Evolutionary conservation across 2,797 vertebrate genomes (phyloP).

Genomic region (Adelosebastes latens): DNA sequence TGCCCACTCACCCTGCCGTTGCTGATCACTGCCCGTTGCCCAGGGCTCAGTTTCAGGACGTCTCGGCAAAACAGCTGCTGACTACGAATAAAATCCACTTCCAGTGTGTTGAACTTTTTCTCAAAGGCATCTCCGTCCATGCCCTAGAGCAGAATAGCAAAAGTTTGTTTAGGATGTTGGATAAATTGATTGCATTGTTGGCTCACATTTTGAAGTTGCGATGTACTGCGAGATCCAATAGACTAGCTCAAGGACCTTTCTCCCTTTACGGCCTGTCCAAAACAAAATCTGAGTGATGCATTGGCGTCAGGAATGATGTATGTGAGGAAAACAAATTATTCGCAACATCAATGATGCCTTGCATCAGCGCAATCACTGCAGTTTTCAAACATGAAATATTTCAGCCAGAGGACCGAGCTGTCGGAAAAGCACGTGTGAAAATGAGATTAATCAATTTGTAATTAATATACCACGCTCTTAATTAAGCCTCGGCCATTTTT

Average conservation of each 20-base stretch:
- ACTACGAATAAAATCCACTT: slow-evolving; percentile 89
- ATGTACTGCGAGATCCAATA: slow-evolving; percentile 28
- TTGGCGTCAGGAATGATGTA: slow-evolving; percentile 57
- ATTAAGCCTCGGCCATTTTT: slow-evolving; percentile 78
- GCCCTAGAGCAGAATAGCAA: slow-evolving; percentile 79
- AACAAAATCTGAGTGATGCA: slow-evolving; percentile 52
- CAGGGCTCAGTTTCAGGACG: slow-evolving; percentile 89
- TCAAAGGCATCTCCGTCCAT: slow-evolving; percentile 91
- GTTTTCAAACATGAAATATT: slow-evolving; percentile 67
- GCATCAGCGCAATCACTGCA: slow-evolving; percentile 55
- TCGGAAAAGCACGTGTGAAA: slow-evolving; percentile 64
- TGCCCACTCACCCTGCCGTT: slow-evolving; percentile 91
- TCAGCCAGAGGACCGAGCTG: slow-evolving; percentile 56
- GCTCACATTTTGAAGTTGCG: slow-evolving; percentile 22
- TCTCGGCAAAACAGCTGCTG: slow-evolving; percentile 92
- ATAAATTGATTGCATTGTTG: slow-evolving; percentile 26
- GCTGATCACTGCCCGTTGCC: slow-evolving; percentile 89
- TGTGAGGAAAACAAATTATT: slow-evolving; percentile 57
- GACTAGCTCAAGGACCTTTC: slow-evolving; percentile 47
- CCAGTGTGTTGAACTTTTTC: slow-evolving; percentile 96
- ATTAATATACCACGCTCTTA: slow-evolving; percentile 81
- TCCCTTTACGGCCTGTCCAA: slow-evolving; percentile 31
- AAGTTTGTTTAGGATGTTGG: slow-evolving; percentile 42
- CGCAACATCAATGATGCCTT: slow-evolving; percentile 64
- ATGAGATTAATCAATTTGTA: slow-evolving; percentile 81